Conservation (phyloP, 2,113 vertebrate species). For the Abramis brama region DNA sequence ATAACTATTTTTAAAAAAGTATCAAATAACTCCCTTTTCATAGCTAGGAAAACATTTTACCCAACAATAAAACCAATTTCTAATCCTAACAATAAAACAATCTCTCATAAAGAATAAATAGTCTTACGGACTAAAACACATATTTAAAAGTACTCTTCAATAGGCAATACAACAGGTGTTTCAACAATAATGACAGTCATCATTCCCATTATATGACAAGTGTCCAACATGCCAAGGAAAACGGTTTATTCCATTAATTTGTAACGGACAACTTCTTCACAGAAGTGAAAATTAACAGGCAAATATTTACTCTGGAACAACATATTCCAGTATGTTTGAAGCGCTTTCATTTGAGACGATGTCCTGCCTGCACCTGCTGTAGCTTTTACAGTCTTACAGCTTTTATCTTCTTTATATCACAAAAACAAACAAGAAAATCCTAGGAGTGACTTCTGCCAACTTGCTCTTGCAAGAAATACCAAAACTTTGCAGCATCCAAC, state of each 20-base stretch:
- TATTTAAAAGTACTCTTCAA: not conserved
- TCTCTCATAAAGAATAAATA: conserved; percentile 45
- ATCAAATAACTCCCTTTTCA: conserved; percentile 7
- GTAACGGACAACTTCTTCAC: not conserved
- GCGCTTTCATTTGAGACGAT: not conserved
- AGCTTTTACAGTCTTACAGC: not conserved
- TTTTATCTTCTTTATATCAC: not conserved
- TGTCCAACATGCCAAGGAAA: not conserved
- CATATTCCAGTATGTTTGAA: not conserved
- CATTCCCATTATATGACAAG: not conserved
- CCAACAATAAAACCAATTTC: conserved; percentile 18
- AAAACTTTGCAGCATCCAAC: conserved; percentile 3
- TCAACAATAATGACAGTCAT: conserved; percentile 17
- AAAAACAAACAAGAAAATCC: not conserved
- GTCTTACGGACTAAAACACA: not conserved
- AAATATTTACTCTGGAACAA: not conserved
- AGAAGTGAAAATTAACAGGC: not conserved
- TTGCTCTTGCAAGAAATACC: conserved; percentile 3
- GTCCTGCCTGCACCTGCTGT: not conserved
- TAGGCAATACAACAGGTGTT: not conserved
- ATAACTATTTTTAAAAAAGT: not conserved
- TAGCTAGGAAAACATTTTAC: conserved; percentile 11
- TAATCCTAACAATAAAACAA: not conserved
- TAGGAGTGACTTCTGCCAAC: not conserved
- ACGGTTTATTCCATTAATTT: not conserved